Percentiles rank a stretch among this genome's conserved stretches.
Evolutionary conservation across 2,888 invertebrate genomes (phyloP).

Genomic region (Synergus laeviventris): DNA sequence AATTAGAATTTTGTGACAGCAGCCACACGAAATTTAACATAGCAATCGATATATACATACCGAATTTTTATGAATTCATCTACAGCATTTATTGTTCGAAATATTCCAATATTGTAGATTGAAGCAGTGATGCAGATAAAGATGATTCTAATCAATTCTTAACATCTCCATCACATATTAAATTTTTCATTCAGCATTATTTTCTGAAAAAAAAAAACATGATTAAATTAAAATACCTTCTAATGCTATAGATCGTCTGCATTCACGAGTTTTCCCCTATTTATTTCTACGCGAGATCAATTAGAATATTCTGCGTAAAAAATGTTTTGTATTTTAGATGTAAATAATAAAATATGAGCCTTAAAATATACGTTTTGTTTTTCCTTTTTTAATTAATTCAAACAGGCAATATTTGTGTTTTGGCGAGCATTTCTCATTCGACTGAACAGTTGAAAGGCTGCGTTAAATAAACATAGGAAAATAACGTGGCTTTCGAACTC

Average conservation of each 20-base stretch:
- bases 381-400: constrained; percentile 30
- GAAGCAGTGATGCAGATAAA: too few relatives aligned
- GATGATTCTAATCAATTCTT: constrained; percentile 6
- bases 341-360: neutral
- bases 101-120: constrained; percentile 18
- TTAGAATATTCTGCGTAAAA: too few relatives aligned
- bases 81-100: constrained; percentile 2
- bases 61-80: constrained; percentile 22
- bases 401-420: constrained; percentile 39
- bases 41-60: neutral
- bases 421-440: constrained; percentile 28
- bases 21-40: neutral
- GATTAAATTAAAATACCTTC: constrained; percentile 12
- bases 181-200: neutral
- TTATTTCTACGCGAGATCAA: too few relatives aligned
- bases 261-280: neutral
- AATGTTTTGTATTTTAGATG: neutral
- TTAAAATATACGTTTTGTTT: constrained; percentile 11
- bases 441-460: constrained; percentile 30
- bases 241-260: neutral
- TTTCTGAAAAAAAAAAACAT: neutral
- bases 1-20: neutral
- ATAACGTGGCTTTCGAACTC: constrained; percentile 40
- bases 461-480: constrained; percentile 40
- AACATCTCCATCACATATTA: neutral